These are phyloP conservation scores for Hydrophis major DNA, from an alignment of 2,797 vertebrate genomes.

Conservation along the genomic window DNA sequence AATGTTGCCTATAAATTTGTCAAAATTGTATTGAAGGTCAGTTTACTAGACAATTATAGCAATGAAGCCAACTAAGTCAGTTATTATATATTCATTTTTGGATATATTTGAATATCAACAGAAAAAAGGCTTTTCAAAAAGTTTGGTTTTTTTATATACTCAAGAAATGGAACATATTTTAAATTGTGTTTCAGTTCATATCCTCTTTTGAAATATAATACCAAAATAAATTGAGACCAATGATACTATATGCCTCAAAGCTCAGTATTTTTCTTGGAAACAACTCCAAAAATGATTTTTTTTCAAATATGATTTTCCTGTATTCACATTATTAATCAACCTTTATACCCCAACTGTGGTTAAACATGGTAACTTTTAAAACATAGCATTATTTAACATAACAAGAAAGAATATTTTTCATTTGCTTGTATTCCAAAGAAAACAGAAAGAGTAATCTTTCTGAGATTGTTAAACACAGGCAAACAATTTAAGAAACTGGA, in stretches of 20 bases:
- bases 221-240: neutral
- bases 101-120: neutral
- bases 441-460: constrained; percentile 42
- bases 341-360: neutral
- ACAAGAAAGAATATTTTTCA: constrained; percentile 37
- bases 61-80: constrained; percentile 1
- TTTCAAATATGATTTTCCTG: constrained; percentile 12
- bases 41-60: constrained; percentile 28
- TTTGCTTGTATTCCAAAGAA: constrained; percentile 42
- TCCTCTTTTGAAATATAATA: neutral
- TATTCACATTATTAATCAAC: constrained; percentile 10
- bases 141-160: neutral
- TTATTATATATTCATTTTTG: neutral
- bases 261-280: constrained; percentile 12
- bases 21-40: constrained; percentile 32
- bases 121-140: neutral
- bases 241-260: neutral
- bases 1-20: constrained; percentile 44
- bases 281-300: constrained; percentile 13
- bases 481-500: constrained; percentile 41
- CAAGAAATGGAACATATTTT: constrained; percentile 9
- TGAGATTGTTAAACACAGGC: constrained; percentile 33
- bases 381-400: constrained; percentile 1
- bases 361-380: constrained; percentile 32
- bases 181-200: constrained; percentile 5